Conservation (phyloP, 2,113 vertebrate genomes). For the Pica pica region DNA sequence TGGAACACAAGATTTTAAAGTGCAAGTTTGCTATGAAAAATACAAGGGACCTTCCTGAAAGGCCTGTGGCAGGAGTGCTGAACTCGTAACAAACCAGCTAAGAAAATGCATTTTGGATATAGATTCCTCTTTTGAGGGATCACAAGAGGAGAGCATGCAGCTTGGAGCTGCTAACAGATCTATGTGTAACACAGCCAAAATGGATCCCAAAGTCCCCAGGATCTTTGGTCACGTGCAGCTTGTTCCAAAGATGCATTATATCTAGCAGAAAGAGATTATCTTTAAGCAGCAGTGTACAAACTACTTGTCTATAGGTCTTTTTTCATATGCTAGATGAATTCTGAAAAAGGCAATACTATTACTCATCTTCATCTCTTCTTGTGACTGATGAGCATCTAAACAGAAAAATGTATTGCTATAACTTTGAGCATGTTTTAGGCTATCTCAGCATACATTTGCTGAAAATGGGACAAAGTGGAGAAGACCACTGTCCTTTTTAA, state of each 20-base stretch:
- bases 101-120: neutral
- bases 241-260: conserved; percentile 28
- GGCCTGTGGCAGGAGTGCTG: conserved; percentile 1
- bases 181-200: neutral
- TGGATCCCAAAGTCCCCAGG: neutral
- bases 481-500: conserved; percentile 33
- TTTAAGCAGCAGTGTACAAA: conserved; percentile 54
- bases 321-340: conserved; percentile 33
- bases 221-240: neutral
- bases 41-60: conserved; percentile 31
- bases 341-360: conserved; percentile 51
- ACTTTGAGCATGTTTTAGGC: conserved; percentile 63
- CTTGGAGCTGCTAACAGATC: conserved; percentile 15
- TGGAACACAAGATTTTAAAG: neutral
- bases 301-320: conserved; percentile 33
- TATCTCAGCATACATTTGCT: conserved; percentile 25
- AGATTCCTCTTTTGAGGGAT: conserved; percentile 10
- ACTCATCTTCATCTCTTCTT: conserved; percentile 25
- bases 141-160: neutral
- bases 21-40: conserved; percentile 9
- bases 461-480: conserved; percentile 10
- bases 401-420: conserved; percentile 19
- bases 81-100: conserved; percentile 21
- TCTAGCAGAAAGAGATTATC: neutral
- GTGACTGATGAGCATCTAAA: conserved; percentile 5